Base-by-base conservation (phyloP, 2,888 invertebrate species). In the Drosophila pseudotalamancana region DNA sequence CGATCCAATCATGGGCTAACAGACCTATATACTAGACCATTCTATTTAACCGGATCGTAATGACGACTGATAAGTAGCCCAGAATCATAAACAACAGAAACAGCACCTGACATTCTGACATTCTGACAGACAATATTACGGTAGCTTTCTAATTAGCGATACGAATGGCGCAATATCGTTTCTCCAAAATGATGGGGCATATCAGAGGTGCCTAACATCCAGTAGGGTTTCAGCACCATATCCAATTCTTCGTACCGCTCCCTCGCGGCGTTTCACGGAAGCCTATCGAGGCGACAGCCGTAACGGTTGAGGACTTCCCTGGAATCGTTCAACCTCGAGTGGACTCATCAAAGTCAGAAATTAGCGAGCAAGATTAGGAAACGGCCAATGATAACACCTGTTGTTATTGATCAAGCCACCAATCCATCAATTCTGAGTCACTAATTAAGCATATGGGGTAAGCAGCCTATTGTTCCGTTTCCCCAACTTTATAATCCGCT, bases 21-120 rank as follows among this genome's bases (percentile, higher is more conserved):
- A 55, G 19, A 14, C 40, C 12, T 21, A 12, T 34, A 29, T 49
- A 42, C 6, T 34, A 34, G 19, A 9, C 40, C 8, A 14, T 8
- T 29, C 16, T 4, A 9, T 27, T 45, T 21, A 3, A 16, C 21
- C 19, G n/a, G 6, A 27, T 55, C 34, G 34, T 4, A 16, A 16
- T 34, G 34, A 5, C 9, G 62, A 5, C 46, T 53, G 72, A 72
- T 72, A 72, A 73, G 29, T 34, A 12, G 31, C 50, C 18, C 18
- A 35, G 51, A 37, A 55, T 63, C 72, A 63, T 68, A 68, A 73
- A 63, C 56, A 72, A 59, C 63, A 40, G 32, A 34, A 59, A 59
- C 57, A 57, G 16, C 54, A 68, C 54, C 69, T 68, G 54, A 11
- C 57, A 74, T n/a, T n/a, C n/a, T n/a, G n/a, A n/a, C n/a, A 43